Base-by-base conservation (phyloP, 2,113 vertebrate genomes). In the Callorhinus ursinus region DNA sequence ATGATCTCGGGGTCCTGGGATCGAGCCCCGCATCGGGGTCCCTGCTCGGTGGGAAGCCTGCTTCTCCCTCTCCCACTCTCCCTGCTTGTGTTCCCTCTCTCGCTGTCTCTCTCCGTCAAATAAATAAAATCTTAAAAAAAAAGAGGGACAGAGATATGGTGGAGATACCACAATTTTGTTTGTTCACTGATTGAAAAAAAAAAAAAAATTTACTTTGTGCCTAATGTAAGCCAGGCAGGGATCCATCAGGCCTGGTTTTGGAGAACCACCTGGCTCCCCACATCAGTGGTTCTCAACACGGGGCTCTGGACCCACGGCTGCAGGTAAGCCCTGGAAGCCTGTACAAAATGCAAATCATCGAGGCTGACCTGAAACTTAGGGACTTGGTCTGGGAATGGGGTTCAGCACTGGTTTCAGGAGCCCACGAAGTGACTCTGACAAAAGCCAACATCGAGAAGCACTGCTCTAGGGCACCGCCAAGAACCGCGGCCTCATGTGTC, bases 391-490 rank as follows among this genome's bases (percentile, higher is more conserved):
- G 57, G 46, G 28, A 6, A 21, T 7, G 10, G 36, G 63, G 53
- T 26, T 24, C 7, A 4, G 49, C 55, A 72, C 24, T 4, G 24
- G 74, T 26, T 42, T 28, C 26, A 7, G 74, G 42, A 49, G 22
- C 21, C 65, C 12, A 28, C 69, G 4, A 15, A 28, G 11, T 14
- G 21, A 33, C 19, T 28, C 13, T 12, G 72, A 49, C 1, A 3
- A 28, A 15, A 8, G 46, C 36, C 7, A 11, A 51, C 19, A 33
- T 2, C 0, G 19, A 65, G 61, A 77, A 22, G 39, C n/a, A 9
- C 2, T 51, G 80, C 81, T 61, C 26, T 15, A 46, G 16, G 2
- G n/a, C 12, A 3, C 14, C 18, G 18, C 3, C 1, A 0, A 16
- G 61, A 31, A 28, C 15, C 1, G 0, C 11, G 12, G 24, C 55